Evolutionary conservation across 1,140 invertebrate genomes (phyloP), one percentile per base, ranked within the genome.

Genomic region (Meloidogyne floridensis): DNA sequence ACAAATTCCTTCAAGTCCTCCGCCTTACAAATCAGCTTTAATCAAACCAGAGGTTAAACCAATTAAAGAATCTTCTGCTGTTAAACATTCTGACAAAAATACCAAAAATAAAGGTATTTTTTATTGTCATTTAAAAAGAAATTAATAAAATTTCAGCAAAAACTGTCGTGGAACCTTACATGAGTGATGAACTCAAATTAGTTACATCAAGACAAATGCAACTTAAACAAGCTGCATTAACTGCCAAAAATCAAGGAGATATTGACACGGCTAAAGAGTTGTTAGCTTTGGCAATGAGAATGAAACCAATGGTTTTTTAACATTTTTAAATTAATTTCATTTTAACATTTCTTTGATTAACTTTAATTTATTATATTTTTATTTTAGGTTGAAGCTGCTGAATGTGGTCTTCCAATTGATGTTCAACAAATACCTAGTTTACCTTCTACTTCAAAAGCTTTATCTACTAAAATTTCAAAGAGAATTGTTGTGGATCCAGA

Each of bases 331-430:
- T 47, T 47, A 47, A 47, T 47, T 47, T 5, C 20, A 15, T 10
- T 70, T 70, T 78, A n/a, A 15, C 69, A 53, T 13, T 10, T 11
- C 32, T 1, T 42, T 9, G 11, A 72, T 47, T 15, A 3, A 73
- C 4, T 78, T 71, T 5, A 4, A 71, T 20, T 8, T 65, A 3
- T 65, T 77, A 15, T 32, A 10, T 10, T 78, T 59, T 32, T 32
- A 32, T 32, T 32, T 70, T 71, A 69, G 79, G 79, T 82, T 18
- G 71, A 82, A 56, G 79, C 81, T 9, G 79, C 72, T 18, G 56
- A 81, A 80, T 82, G 80, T 79, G 81, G 80, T 73, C 10, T 82
- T 20, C 77, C 81, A 73, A 69, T 82, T 51, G 74, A 82, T 43
- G 51, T 82, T 11, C 79, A 65, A 56, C 71, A 82, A 42, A 65